Conservation (phyloP, 2,888 invertebrate species). For the Ischnura elegans region DNA sequence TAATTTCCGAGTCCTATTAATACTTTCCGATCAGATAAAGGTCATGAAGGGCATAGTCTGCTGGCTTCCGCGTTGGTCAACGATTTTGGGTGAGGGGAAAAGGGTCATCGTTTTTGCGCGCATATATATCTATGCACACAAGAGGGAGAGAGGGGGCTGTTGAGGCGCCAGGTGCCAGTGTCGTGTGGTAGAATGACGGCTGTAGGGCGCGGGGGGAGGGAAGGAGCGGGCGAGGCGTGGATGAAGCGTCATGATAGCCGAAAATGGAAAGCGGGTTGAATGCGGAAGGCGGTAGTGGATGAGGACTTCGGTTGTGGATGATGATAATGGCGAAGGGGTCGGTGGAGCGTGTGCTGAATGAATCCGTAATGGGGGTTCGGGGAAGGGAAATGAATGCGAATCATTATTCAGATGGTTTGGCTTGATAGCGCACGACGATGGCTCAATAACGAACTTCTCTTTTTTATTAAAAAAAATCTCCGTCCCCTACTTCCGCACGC, state of each 20-base stretch:
- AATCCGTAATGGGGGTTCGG: constrained; percentile 36
- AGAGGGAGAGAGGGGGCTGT: too few relatives aligned
- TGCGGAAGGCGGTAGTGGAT: background rate
- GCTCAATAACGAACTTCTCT: constrained; percentile 2
- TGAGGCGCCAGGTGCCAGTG: background rate
- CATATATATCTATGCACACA: background rate
- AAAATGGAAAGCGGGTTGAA: background rate
- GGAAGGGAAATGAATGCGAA: constrained; percentile 32
- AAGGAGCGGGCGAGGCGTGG: background rate
- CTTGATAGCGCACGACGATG: constrained; percentile 8
- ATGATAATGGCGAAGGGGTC: background rate
- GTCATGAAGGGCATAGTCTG: background rate
- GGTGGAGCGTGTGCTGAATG: background rate
- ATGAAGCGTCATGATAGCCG: background rate
- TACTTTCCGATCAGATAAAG: background rate
- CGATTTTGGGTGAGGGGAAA: too few relatives aligned
- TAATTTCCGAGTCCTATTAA: constrained; percentile 3
- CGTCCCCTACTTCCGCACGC: background rate
- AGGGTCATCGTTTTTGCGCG: too few relatives aligned
- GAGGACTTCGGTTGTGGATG: background rate
- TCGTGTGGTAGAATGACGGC: background rate
- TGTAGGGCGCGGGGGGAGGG: background rate
- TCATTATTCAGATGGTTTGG: constrained; percentile 22
- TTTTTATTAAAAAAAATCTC: background rate
- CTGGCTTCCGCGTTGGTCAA: background rate